Base-by-base conservation (phyloP, 2,888 invertebrate genomes). In the Chydorus sphaericus region DNA sequence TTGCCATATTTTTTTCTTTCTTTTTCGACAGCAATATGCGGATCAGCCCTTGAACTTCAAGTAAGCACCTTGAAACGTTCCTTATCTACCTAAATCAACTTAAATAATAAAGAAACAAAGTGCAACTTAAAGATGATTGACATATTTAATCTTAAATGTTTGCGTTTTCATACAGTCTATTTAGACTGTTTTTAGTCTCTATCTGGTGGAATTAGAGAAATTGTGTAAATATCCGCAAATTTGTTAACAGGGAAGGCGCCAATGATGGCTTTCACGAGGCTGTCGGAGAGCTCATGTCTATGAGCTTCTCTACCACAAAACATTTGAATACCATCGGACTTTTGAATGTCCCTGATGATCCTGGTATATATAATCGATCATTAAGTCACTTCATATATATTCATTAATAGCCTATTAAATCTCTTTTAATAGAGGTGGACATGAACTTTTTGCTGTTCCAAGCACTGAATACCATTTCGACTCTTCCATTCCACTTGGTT, bases 321-420 rank as follows among this genome's bases (percentile, higher is more conserved):
- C 71, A 72, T 63, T 64, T 72, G 39, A 59, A 65, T 23, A 61
- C 65, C 39, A 66, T 72, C 37, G 68, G 69, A 10, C 65, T 72
- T 14, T 59, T 68, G 6, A 63, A 65, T 28, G 57, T 61, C 1
- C 58, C 62, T 30, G 66, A 67, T 58, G 58, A 62, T 44, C 44
- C 44, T 4, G 44, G 44, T 44, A n/a, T 4, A 8, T 4, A n/a
- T n/a, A n/a, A n/a, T n/a, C n/a, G 14, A 44, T 8, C 2, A 18
- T 18, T 20, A 18, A 16, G 14, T 33, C n/a, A n/a, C n/a, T n/a
- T n/a, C n/a, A n/a, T n/a, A n/a, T n/a, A n/a, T n/a, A n/a, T n/a
- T n/a, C n/a, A n/a, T n/a, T n/a, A n/a, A n/a, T n/a, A n/a, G n/a
- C n/a, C n/a, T n/a, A n/a, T n/a, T n/a, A n/a, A n/a, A n/a, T n/a